Base-by-base conservation (phyloP, 1,140 invertebrate genomes). In the Solenopsis fugax region DNA sequence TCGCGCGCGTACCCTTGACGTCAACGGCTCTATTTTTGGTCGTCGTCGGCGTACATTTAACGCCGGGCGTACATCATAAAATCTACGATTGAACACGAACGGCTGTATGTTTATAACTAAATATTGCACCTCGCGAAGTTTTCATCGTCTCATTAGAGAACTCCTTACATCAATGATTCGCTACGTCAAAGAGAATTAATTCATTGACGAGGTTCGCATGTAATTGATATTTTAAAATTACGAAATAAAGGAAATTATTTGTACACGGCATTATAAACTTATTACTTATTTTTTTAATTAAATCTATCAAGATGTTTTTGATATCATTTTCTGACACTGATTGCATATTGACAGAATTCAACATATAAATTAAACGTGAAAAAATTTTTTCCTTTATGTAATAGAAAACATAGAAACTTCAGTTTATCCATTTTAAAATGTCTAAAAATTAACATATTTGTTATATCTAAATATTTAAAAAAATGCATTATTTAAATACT, bases 11-110 rank as follows among this genome's bases (percentile, higher is more conserved):
- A 86, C 60, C 50, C 29, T 92, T 93, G 93, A 93, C 92, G 92
- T 93, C 93, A 93, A 93, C 77, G 86, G 73, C 84, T 91, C 91
- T 93, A 93, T 93, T 93, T 93, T 91, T 84, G 91, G 88, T 65
- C 87, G 64, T 37, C 62, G 82, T 85, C 50, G 48, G 75, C 48
- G 72, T 90, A 89, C 84, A 90, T 91, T 89, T 86, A 90, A 50
- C 80, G 21, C 62, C 48, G 24, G 45, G 41, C 37, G 24, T 76
- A 77, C 65, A 24, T 88, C 84, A 75, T 81, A 78, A 88, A 91
- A 77, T 88, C 45, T 48, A 73, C 45, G 56, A 88, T 77, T 60
- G 76, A 29, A 62, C 56, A 45, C 58, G 52, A 34, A 9, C 56
- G 37, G 41, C 48, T 56, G 34, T 81, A 12, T 24, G 56, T 77